Conservation (phyloP, 2,888 invertebrate species). For the Campoplex capitator region DNA sequence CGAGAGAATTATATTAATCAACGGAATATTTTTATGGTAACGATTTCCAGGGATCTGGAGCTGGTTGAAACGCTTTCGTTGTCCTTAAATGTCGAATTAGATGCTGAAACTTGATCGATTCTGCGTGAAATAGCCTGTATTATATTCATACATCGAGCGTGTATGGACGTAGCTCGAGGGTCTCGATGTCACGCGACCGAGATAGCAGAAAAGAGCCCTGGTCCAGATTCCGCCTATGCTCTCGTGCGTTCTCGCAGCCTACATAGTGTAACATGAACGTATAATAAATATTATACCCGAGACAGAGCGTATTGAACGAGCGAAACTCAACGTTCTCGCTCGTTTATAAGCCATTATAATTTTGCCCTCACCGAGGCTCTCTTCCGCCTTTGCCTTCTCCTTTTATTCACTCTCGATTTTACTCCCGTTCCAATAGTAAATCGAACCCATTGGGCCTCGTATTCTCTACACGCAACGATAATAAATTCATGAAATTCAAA, state of each 20-base stretch:
- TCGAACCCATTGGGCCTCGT: not conserved
- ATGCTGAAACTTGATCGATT: not conserved
- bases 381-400: conserved; percentile 51
- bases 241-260: conserved; percentile 72
- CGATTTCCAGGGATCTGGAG: not conserved
- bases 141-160: conserved; percentile 13
- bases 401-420: conserved; percentile 61
- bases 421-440: conserved; percentile 30
- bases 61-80: too few relatives aligned
- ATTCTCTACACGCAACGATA: not conserved
- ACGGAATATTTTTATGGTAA: not conserved
- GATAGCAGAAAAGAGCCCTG: conserved; percentile 65
- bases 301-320: conserved; percentile 61
- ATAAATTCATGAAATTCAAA: conserved; percentile 14
- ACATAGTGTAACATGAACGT: conserved; percentile 61
- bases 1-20: not conserved
- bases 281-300: conserved; percentile 45
- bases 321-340: conserved; percentile 65
- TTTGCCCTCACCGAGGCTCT: conserved; percentile 63
- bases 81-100: too few relatives aligned
- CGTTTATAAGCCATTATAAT: conserved; percentile 70
- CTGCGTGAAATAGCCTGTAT: not conserved
- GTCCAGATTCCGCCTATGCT: conserved; percentile 65
- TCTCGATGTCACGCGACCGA: conserved; percentile 70
- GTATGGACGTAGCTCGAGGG: conserved; percentile 59